Percentiles rank a stretch among this genome's conserved stretches.
Evolutionary conservation across 2,797 vertebrate species (phyloP).

Genomic region (Trachops cirrhosus): DNA sequence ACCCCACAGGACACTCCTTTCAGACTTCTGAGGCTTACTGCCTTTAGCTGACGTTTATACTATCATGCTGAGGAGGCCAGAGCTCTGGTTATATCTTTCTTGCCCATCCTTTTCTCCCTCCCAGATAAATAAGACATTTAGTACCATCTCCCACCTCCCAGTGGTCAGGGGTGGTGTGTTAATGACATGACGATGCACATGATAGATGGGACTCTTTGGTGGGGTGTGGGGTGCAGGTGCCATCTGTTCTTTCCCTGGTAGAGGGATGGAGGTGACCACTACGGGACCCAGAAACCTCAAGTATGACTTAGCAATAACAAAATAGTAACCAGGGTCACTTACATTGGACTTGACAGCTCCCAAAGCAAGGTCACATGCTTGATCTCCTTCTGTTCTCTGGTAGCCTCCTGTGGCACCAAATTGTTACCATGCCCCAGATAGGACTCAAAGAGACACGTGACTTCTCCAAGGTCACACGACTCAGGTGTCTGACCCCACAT

Average conservation of each 20-base stretch:
- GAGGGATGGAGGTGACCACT: not conserved
- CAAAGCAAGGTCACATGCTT: not conserved
- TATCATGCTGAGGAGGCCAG: not conserved
- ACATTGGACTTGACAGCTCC: not conserved
- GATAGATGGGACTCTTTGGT: not conserved
- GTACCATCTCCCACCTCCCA: not conserved
- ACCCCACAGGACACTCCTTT: not conserved
- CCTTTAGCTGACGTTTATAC: not conserved
- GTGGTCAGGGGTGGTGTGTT: not conserved
- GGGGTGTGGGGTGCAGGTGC: not conserved
- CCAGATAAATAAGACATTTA: not conserved
- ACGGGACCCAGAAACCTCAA: not conserved
- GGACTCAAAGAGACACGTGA: not conserved
- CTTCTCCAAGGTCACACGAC: not conserved
- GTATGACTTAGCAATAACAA: not conserved
- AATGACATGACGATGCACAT: not conserved
- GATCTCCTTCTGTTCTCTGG: not conserved
- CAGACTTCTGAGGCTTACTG: not conserved
- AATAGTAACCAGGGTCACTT: not conserved
- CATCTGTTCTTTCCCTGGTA: not conserved
- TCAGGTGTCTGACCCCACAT: accelerated
- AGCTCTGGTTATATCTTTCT: not conserved
- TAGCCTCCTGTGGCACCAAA: no score
- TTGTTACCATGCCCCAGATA: not conserved
- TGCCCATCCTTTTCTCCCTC: not conserved